Evolutionary conservation across 2,888 invertebrate species (phyloP), one percentile per base, ranked within the genome.

Genomic region (Drosophila glabriapex): DNA sequence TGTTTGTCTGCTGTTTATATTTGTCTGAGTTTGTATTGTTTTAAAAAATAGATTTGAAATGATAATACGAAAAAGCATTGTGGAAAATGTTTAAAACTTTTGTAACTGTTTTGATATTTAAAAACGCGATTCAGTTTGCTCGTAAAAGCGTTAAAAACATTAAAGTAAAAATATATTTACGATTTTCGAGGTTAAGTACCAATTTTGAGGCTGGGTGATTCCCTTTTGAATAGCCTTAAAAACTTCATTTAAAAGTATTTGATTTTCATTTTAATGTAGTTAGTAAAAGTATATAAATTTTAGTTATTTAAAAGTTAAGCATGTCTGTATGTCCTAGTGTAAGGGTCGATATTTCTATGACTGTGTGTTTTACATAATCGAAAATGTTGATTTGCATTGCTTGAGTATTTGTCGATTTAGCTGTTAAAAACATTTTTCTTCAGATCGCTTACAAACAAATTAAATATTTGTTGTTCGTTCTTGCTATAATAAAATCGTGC

Each of bases 61-160:
- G 46, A 81, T 76, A 77, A 72, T 56, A 53, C 64, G 61, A 73
- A 76, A 83, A 88, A 85, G 83, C 78, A 46, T 74, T 72, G 31
- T 67, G 73, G 73, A 73, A 88, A 83, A 78, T 76, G 76, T 84
- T 86, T 76, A 74, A 75, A 76, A 76, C 60, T 70, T 39, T 19
- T 56, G 46, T 70, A 76, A 49, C 56, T 72, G 39, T 71, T 66
- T 74, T 58, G 50, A 80, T 74, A 80, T 85, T 85, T 86, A 85
- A 86, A 86, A 89, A 77, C 74, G 71, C 68, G 69, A 46, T 76
- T 76, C 55, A 62, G 60, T 80, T 85, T 73, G 80, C 82, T 78
- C 77, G 76, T 86, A 86, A 86, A 86, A 86, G 86, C 86, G 80
- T 89, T 90, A 91, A 91, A 91, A 91, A 89, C 83, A 75, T 85